These are phyloP conservation scores for Galaxea fascicularis DNA, from an alignment of 92 coral and sea anemone species.

Conservation along the genomic window DNA sequence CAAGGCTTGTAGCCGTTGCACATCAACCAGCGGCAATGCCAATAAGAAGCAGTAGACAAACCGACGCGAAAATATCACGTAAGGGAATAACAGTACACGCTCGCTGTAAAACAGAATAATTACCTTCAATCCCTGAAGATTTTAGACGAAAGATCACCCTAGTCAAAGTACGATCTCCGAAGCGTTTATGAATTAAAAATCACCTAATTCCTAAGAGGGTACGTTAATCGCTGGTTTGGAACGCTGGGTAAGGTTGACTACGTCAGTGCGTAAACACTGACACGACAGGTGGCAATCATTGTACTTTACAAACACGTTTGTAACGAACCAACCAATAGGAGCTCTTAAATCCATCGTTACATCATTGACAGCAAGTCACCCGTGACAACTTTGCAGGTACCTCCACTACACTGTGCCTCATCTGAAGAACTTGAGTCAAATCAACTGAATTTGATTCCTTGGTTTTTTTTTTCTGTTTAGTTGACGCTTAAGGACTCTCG, in stretches of 20 bases:
- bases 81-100: background rate
- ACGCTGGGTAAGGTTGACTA: constrained; percentile 64
- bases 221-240: constrained; percentile 70
- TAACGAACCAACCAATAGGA: constrained; percentile 58
- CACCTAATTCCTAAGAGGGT: constrained; percentile 80
- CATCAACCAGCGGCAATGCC: constrained; percentile 10
- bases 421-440: background rate
- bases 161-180: constrained; percentile 71
- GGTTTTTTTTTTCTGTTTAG: constrained; percentile 3
- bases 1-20: constrained; percentile 7
- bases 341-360: constrained; percentile 46
- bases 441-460: constrained; percentile 8
- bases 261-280: constrained; percentile 77
- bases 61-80: background rate
- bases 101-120: constrained; percentile 21
- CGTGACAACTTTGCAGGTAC: constrained; percentile 69
- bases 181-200: constrained; percentile 85
- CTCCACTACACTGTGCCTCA: constrained; percentile 11
- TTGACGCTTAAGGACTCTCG: background rate
- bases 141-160: constrained; percentile 62
- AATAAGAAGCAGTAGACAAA: background rate
- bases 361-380: constrained; percentile 74
- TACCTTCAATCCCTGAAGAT: constrained; percentile 66
- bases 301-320: constrained; percentile 50
- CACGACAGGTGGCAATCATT: constrained; percentile 70